Evolutionary conservation across 1,140 invertebrate genomes (phyloP), one percentile per base, ranked within the genome.

Genomic region (Macrobrachium nipponense): DNA sequence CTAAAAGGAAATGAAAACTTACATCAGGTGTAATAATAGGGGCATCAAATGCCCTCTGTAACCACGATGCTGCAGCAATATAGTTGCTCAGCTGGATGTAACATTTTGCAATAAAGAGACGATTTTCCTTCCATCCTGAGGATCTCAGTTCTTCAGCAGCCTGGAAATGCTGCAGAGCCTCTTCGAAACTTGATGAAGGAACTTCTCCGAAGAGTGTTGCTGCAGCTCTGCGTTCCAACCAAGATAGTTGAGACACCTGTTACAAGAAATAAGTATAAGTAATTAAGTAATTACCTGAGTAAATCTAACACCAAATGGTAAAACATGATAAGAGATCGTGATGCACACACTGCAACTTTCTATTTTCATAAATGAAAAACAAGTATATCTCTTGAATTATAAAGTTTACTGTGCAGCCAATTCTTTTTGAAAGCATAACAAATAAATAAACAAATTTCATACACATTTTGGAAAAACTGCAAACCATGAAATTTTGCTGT

Each of bases 151-250:
- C 91, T 87, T 96, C 94, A 27, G 95, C 94, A 89, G 93, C 91
- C 80, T 94, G 87, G 82, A 96, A 95, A 90, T 94, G 91, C 43
- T 90, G 88, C n/a, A 95, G 90, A 20, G 95, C 95, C 86, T 96
- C 95, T 76, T 94, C 91, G 82, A 93, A 93, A 0, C 93, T 94
- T 5, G 93, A 92, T 88, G 90, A 92, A 59, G 95, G 95, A 64
- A 94, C 92, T 80, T 94, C 93, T 12, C 93, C 93, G 92, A 94
- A 95, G 20, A 96, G 90, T 18, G 95, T 93, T 43, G 93, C 90
- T 17, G 95, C 95, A 51, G 95, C 93, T 91, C 95, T 95, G 87
- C 94, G 92, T 90, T 96, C 94, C 62, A 95, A 88, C 94, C 94
- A 95, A 18, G 93, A 92, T 59, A 89, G 62, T 68, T 76, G 70